Percentiles rank a stretch among this genome's conserved stretches.
Evolutionary conservation across 2,113 vertebrate genomes (phyloP).

Genomic region (Urocitellus parryii): DNA sequence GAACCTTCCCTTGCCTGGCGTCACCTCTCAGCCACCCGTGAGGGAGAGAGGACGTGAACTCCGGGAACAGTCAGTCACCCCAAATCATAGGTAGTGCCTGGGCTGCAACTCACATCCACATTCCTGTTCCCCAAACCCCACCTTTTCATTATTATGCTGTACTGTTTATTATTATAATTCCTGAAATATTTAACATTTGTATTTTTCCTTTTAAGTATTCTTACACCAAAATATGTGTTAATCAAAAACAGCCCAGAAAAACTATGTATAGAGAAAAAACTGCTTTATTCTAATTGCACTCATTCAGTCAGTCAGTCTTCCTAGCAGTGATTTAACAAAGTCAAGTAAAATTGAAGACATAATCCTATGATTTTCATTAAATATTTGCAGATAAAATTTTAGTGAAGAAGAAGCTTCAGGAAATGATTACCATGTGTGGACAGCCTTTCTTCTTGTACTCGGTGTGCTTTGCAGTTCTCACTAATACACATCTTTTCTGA

Average conservation of each 20-base stretch:
- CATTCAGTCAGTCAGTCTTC: neutral
- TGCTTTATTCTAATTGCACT: neutral
- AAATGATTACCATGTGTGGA: neutral
- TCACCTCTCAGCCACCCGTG: neutral
- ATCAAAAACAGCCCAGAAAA: neutral
- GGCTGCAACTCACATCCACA: neutral
- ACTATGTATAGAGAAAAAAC: neutral
- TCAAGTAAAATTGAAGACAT: neutral
- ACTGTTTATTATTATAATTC: neutral
- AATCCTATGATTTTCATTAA: slow-evolving; percentile 9
- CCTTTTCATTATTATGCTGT: neutral
- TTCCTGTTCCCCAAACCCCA: neutral
- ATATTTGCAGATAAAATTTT: neutral
- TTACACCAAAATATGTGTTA: neutral
- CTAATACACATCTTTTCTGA: neutral
- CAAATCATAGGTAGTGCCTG: too few species aligned
- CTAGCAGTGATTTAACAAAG: neutral
- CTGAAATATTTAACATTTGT: neutral
- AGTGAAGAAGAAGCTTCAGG: neutral
- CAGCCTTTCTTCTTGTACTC: neutral
- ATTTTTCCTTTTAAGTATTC: neutral
- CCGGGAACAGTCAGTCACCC: neutral
- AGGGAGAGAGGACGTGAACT: neutral
- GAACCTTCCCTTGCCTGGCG: neutral
- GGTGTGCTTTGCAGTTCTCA: neutral